Percentiles rank a stretch among this genome's conserved stretches.
Evolutionary conservation across 2,888 invertebrate species (phyloP).

Genomic region (Aelia acuminata): DNA sequence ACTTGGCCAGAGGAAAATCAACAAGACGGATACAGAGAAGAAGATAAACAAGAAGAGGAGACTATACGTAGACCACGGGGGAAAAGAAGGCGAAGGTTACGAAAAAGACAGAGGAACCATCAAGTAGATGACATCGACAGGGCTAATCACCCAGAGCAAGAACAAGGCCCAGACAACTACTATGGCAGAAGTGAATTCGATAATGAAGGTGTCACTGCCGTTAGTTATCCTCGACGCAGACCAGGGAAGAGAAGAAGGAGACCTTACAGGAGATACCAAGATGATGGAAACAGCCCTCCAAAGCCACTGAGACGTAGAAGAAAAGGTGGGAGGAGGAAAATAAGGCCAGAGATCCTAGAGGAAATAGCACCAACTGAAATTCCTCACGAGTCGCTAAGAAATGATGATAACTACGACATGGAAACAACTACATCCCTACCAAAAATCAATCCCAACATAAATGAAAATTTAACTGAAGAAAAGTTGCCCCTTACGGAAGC

Average conservation of each 20-base stretch:
- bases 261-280: conserved; percentile 64
- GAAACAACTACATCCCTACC: conserved; percentile 39
- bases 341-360: conserved; percentile 60
- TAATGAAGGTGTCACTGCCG: conserved; percentile 56
- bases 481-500: not conserved
- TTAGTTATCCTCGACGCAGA: conserved; percentile 63
- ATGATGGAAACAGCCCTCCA: conserved; percentile 57
- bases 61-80: conserved; percentile 49
- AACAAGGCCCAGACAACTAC: conserved; percentile 45
- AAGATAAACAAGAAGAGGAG: conserved; percentile 52
- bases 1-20: conserved; percentile 44
- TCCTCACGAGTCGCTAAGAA: not conserved
- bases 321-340: conserved; percentile 65
- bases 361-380: conserved; percentile 49
- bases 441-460: not conserved
- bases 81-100: conserved; percentile 55
- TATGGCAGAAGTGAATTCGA: conserved; percentile 40
- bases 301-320: conserved; percentile 65
- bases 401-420: conserved; percentile 48
- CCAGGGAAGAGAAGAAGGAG: conserved; percentile 66
- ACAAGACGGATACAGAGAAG: conserved; percentile 39
- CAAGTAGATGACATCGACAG: conserved; percentile 51
- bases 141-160: conserved; percentile 48
- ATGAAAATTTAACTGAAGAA: conserved; percentile 44
- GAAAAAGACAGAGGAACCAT: conserved; percentile 59